phyloP scores from a whole-genome alignment of 2,797 vertebrate genomes.

The Triplophysa bombifrons region DNA sequence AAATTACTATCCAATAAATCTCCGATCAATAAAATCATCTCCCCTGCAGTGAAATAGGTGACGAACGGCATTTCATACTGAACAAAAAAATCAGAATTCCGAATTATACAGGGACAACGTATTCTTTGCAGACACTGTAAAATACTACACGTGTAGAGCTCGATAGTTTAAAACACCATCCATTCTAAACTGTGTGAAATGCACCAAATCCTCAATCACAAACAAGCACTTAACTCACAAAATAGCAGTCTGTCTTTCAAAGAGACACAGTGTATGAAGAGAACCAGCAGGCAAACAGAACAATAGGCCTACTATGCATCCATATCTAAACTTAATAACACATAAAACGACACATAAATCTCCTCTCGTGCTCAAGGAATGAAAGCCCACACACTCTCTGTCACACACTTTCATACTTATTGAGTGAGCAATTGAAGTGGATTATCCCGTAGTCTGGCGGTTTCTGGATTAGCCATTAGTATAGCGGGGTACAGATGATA shows the following conservation, averaged over 20 bases:
- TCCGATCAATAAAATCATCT: too few relatives aligned
- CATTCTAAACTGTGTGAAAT: not conserved
- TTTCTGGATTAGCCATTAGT: constrained; percentile 42
- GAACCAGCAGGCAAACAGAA: not conserved
- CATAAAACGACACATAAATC: not conserved
- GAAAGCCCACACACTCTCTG: not conserved
- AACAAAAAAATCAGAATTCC: not conserved
- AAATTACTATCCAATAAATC: too few relatives aligned
- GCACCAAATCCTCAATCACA: not conserved
- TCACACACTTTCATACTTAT: not conserved
- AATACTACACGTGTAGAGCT: not conserved
- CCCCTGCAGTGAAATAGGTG: too few relatives aligned
- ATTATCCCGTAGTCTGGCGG: constrained; percentile 28
- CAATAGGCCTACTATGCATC: not conserved
- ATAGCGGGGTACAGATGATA: constrained; percentile 27
- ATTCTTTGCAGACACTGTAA: not conserved
- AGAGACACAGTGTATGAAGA: not conserved
- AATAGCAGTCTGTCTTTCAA: not conserved
- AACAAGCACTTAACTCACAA: not conserved
- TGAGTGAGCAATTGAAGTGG: constrained; percentile 7
- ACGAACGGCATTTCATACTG: too few relatives aligned
- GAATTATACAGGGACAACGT: not conserved
- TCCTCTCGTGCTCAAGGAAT: not conserved
- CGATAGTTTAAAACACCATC: not conserved
- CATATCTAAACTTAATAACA: not conserved